Evolutionary conservation across 1,140 invertebrate genomes (phyloP).

Genomic region (Drosophila obscura): DNA sequence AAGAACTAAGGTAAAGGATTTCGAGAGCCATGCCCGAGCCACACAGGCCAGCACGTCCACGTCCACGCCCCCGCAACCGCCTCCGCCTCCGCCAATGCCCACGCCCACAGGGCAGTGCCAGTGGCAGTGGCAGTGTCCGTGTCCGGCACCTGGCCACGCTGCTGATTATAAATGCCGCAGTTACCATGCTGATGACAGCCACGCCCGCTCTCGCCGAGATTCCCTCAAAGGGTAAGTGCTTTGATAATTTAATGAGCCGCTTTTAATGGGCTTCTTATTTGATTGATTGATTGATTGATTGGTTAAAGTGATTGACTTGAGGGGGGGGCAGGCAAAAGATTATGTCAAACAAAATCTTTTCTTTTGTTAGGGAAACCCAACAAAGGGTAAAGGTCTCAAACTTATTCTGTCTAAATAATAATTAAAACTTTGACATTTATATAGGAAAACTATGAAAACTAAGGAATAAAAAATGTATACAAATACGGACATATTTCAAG

Average conservation of each 20-base stretch:
- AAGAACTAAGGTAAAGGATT: slow-evolving; percentile 34
- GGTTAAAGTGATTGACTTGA: slow-evolving; percentile 3
- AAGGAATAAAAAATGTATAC: too few species aligned
- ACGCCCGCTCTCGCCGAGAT: slow-evolving; percentile 68
- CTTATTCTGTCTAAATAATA: too few species aligned
- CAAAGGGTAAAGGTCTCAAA: background rate
- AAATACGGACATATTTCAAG: too few species aligned
- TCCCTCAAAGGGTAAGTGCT: slow-evolving; percentile 78
- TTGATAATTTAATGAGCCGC: slow-evolving; percentile 76
- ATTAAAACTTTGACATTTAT: too few species aligned
- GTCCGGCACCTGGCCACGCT: slow-evolving; percentile 43
- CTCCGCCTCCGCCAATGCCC: background rate
- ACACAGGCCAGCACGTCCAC: background rate
- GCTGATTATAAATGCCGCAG: slow-evolving; percentile 54
- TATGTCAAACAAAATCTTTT: too few species aligned
- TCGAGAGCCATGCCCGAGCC: slow-evolving; percentile 14
- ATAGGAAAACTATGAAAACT: too few species aligned
- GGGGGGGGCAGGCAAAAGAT: background rate
- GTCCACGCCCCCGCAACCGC: slow-evolving; percentile 19
- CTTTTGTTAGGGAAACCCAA: too few species aligned
- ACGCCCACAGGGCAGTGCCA: slow-evolving; percentile 6
- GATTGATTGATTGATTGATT: slow-evolving; percentile 46
- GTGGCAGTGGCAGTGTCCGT: too few species aligned
- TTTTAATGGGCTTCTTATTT: slow-evolving; percentile 54
- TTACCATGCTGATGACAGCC: slow-evolving; percentile 63